Percentiles rank a stretch among this genome's conserved stretches.
Conservation (phyloP, 2,797 vertebrate species). For the Rhinogobio ventralis region DNA sequence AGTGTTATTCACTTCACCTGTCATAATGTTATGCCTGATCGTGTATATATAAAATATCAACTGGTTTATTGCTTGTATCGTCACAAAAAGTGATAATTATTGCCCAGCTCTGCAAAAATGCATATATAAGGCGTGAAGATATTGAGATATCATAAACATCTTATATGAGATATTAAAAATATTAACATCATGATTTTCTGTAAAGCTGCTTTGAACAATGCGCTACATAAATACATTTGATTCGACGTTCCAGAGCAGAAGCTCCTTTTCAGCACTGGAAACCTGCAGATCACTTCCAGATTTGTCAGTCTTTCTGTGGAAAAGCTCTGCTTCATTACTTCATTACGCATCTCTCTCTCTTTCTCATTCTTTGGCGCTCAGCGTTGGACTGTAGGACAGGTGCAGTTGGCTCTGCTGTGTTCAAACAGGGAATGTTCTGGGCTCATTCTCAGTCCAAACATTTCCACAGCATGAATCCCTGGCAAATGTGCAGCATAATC, state of each 20-base stretch:
- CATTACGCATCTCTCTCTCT: neutral
- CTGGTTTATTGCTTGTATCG: neutral
- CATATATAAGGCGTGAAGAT: too few species aligned
- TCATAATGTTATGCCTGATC: too few species aligned
- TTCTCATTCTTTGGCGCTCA: too few species aligned
- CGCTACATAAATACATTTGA: neutral
- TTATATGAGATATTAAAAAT: too few species aligned
- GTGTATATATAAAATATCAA: neutral
- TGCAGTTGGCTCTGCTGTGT: conserved; percentile 51
- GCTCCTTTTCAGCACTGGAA: too few species aligned
- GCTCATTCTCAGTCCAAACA: conserved; percentile 64
- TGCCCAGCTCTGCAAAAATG: neutral
- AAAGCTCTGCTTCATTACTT: neutral
- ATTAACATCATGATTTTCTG: too few species aligned
- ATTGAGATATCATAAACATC: too few species aligned
- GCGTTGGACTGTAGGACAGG: conserved; percentile 23
- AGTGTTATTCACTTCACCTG: too few species aligned
- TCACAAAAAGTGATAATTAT: neutral
- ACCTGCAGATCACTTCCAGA: too few species aligned
- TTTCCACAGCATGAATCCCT: conserved; percentile 65
- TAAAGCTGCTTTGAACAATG: too few species aligned
- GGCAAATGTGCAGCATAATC: conserved; percentile 74
- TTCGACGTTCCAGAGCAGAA: neutral
- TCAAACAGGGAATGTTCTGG: conserved; percentile 59
- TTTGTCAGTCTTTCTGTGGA: neutral